Percentiles rank a stretch among this genome's conserved stretches.
phyloP scores from a whole-genome alignment of 2,888 invertebrate species.

The Terebella lapidaria region DNA sequence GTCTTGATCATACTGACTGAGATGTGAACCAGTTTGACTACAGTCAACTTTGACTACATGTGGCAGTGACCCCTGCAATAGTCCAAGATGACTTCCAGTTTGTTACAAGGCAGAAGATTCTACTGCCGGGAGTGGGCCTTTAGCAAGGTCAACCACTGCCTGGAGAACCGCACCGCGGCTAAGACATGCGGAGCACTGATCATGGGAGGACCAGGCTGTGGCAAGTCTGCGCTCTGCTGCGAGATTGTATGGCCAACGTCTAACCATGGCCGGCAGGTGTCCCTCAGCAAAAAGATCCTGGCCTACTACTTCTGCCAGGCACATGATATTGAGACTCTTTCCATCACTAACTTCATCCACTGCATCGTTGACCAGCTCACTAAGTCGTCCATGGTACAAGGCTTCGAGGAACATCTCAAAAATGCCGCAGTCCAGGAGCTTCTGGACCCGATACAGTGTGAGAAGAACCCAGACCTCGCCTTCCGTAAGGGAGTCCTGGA shows the following conservation, averaged over 20 bases:
- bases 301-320: conserved; percentile 76
- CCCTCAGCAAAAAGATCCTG: conserved; percentile 72
- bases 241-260: conserved; percentile 65
- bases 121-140: conserved; percentile 94
- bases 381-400: conserved; percentile 35
- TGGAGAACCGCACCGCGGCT: conserved; percentile 73
- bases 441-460: conserved; percentile 72
- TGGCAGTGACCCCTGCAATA: no score
- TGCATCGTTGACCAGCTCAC: conserved; percentile 64
- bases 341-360: conserved; percentile 74
- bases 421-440: conserved; percentile 80
- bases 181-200: conserved; percentile 83
- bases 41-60: no score
- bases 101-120: conserved; percentile 57
- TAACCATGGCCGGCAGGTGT: conserved; percentile 53
- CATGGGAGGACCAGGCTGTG: conserved; percentile 86
- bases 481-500: conserved; percentile 82
- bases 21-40: no score
- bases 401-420: conserved; percentile 50
- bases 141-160: conserved; percentile 83
- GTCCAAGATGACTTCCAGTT: conserved; percentile 47
- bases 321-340: conserved; percentile 62
- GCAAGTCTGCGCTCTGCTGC: conserved; percentile 67
- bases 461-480: conserved; percentile 83
- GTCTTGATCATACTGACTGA: no score